Percentiles rank a stretch among this genome's conserved stretches.
phyloP scores from a whole-genome alignment of 2,888 invertebrate species.

The Cheilosia vernalis region DNA sequence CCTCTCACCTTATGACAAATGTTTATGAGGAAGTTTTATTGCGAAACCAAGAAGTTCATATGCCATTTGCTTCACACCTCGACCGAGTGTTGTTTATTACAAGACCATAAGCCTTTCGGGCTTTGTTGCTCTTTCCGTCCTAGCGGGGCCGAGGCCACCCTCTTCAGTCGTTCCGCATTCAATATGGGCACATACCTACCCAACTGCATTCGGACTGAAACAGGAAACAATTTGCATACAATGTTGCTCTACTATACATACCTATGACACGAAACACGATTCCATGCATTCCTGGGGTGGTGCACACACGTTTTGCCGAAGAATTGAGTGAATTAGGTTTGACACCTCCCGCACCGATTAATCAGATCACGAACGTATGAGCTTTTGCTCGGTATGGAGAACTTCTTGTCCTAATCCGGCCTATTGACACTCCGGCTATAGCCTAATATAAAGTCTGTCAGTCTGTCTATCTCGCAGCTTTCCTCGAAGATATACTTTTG shows the following conservation, averaged over 20 bases:
- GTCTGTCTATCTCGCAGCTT: slow-evolving; percentile 47
- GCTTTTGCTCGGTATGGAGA: slow-evolving; percentile 23
- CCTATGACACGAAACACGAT: slow-evolving; percentile 30
- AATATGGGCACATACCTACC: slow-evolving; percentile 21
- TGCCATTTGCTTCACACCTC: slow-evolving; percentile 73
- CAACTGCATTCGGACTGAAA: slow-evolving; percentile 49
- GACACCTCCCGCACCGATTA: slow-evolving; percentile 61
- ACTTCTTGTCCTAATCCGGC: slow-evolving; percentile 54
- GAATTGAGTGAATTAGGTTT: slow-evolving; percentile 66
- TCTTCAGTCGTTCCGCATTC: slow-evolving; percentile 6
- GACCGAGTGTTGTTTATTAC: slow-evolving; percentile 71
- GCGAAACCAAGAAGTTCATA: slow-evolving; percentile 72
- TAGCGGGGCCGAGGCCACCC: not conserved
- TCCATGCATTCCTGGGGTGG: slow-evolving; percentile 5
- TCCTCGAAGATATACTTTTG: slow-evolving; percentile 46
- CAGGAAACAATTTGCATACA: slow-evolving; percentile 69
- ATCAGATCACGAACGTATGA: slow-evolving; percentile 74
- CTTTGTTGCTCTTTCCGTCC: slow-evolving; percentile 16
- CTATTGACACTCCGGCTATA: slow-evolving; percentile 23
- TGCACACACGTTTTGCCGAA: slow-evolving; percentile 5
- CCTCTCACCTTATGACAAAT: slow-evolving; percentile 75
- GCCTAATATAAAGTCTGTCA: slow-evolving; percentile 16
- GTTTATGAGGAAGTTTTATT: slow-evolving; percentile 74
- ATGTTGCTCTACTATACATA: slow-evolving; percentile 29
- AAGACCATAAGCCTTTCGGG: slow-evolving; percentile 56